Conservation (phyloP, 1,140 invertebrate genomes). For the Akabosia matsudoensis region DNA sequence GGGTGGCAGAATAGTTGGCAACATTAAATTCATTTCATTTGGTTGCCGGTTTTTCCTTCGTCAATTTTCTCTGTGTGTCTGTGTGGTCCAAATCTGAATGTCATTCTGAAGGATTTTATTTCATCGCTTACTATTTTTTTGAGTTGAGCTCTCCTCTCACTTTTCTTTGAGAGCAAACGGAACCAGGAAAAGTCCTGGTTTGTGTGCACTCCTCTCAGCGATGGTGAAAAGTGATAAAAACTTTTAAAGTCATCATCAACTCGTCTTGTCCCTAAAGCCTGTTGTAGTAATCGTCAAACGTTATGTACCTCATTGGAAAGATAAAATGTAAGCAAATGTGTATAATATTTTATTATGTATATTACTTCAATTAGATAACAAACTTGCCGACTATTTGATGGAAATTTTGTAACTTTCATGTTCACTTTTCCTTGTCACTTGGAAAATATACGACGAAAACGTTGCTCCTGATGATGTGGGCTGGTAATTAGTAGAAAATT, state of each 20-base stretch:
- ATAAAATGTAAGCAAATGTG: neutral
- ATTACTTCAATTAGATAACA: neutral
- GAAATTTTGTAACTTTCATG: no score
- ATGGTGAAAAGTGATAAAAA: conserved; percentile 14
- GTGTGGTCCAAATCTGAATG: neutral
- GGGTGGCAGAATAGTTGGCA: conserved; percentile 9
- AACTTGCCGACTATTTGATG: no score
- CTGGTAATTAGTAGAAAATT: conserved; percentile 15
- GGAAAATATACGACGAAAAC: no score
- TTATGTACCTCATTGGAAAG: neutral
- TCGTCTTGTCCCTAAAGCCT: neutral
- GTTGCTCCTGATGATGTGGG: no score
- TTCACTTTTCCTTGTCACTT: no score
- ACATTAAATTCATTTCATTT: conserved; percentile 13
- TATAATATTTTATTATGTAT: neutral
- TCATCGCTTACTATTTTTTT: neutral
- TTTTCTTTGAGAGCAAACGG: neutral
- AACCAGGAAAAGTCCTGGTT: neutral
- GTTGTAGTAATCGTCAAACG: neutral
- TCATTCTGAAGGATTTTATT: conserved; percentile 13
- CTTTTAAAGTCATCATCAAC: conserved; percentile 16
- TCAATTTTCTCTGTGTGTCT: neutral
- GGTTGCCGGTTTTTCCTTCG: neutral
- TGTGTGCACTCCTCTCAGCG: neutral
- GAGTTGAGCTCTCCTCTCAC: neutral